Evolutionary conservation across 2,797 vertebrate species (phyloP), one percentile per base, ranked within the genome.

Genomic region (Argentina silus): DNA sequence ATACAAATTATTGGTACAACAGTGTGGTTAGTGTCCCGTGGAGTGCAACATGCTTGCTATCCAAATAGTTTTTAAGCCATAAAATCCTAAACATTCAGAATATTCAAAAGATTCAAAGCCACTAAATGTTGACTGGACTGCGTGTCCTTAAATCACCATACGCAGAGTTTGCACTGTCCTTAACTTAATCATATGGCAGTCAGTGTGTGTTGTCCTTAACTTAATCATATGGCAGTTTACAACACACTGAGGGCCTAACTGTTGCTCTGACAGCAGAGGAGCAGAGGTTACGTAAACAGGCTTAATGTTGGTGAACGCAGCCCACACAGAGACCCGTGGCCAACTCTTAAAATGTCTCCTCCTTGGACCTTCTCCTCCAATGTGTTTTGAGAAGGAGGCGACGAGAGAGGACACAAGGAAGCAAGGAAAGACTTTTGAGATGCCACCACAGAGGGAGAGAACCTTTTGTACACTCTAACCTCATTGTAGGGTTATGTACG

Each of bases 31-130:
- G 55, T 9, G 44, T 66, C 62, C 14, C 51, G 56, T 27, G 9
- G 14, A 66, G 51, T 12, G 57, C 45, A 50, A 56, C 7, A 15
- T 57, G 47, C 45, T 71, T 1, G 21, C 23, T 42, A 21, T 14
- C 67, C 56, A 66, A 70, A 73, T 69, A 7, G 61, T 68, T 65
- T 72, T 7, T 59, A 57, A 78, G 65, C 42, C 66, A 50, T 67
- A 19, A 76, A 76, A 55, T 56, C 70, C 15, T 15, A 7, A 61
- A 61, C 14, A 62, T 62, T 42, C 45, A 62, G 10, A 55, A 17
- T 23, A 23, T 12, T 15, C 19, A 19, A 45, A 6, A 12, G 55
- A 23, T 45, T 57, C 62, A 57, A 47, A 66, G 42, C 42, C 36
- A 23, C 42, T 5, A 45, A 72, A 15, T n/a, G 19, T n/a, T 27